phyloP scores from a whole-genome alignment of 1,140 invertebrate genomes.

The Chionoecetes opilio region DNA sequence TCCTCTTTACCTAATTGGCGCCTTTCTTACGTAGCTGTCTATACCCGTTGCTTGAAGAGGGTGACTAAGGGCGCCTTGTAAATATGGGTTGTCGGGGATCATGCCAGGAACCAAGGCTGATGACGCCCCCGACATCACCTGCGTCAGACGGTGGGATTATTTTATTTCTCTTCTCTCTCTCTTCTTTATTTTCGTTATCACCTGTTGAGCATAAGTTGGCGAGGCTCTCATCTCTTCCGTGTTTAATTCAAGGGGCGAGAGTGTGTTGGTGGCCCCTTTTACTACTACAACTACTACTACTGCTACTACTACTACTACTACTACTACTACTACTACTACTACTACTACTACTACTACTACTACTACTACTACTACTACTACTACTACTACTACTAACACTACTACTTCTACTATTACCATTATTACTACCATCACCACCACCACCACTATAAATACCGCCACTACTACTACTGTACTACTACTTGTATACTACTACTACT shows the following conservation, averaged over 20 bases:
- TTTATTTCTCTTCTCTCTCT: not conserved
- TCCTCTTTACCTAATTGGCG: not conserved
- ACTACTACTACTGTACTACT: no score
- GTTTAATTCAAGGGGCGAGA: not conserved
- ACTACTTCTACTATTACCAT: not conserved
- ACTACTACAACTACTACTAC: not conserved
- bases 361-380: constrained; percentile 12
- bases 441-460: no score
- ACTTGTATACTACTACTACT: not conserved
- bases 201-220: not conserved
- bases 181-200: not conserved
- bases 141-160: not conserved
- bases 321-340: not conserved
- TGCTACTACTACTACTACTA: not conserved
- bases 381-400: not conserved
- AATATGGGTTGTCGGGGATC: not conserved
- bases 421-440: no score
- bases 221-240: not conserved
- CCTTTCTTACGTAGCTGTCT: not conserved
- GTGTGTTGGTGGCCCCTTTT: not conserved
- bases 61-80: not conserved
- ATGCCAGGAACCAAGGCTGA: not conserved
- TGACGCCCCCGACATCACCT: not conserved
- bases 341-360: constrained; percentile 11
- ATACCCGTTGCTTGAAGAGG: not conserved